Evolutionary conservation across 2,113 vertebrate genomes (phyloP), one percentile per base, ranked within the genome.

Genomic region (Heterotilapia buettikoferi): DNA sequence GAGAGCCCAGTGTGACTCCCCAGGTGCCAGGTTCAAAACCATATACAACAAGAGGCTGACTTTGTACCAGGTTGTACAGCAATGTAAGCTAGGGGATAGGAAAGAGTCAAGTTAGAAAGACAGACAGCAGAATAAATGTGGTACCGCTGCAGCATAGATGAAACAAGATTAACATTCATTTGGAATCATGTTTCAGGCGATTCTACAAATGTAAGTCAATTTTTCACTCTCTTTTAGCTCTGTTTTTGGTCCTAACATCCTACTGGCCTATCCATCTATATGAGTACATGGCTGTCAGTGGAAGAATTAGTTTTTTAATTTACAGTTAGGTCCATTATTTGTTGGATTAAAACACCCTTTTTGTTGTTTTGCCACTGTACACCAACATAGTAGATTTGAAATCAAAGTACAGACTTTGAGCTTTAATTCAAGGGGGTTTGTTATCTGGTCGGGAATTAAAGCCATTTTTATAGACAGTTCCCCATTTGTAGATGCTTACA

Each of bases 41-140:
- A 3, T 81, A 54, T 4, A 71, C 7, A 50, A 76, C 6, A 50
- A 78, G 4, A 78, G 71, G 43, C 19, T n/a, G 43, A 78, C 45
- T 52, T 2, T 21, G 9, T 4, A 2, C 1, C 87, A 95, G 9
- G 54, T 86, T 80, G 40, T 87, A 95, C 47, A 93, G 6, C 40
- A 96, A 1, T 1, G 90, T 94, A 50, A 91, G 1, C 97, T 97
- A 53, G 6, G 4, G 40, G 21, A 84, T 12, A 52, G 47, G 50
- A 89, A 81, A 89, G 2, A 5, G 5, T 47, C n/a, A 38, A 29
- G 31, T 85, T 73, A 87, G n/a, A 81, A 14, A 9, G 33, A 21
- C 1, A 14, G 7, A 18, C 10, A 78, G 5, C 68, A 19, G 14
- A 61, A 63, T 26, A 68, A 53, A 13, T 68, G 36, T 14, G 6